Evolutionary conservation across 1,140 invertebrate genomes (phyloP), one percentile per base, ranked within the genome.

Genomic region (Camponotus pennsylvanicus): DNA sequence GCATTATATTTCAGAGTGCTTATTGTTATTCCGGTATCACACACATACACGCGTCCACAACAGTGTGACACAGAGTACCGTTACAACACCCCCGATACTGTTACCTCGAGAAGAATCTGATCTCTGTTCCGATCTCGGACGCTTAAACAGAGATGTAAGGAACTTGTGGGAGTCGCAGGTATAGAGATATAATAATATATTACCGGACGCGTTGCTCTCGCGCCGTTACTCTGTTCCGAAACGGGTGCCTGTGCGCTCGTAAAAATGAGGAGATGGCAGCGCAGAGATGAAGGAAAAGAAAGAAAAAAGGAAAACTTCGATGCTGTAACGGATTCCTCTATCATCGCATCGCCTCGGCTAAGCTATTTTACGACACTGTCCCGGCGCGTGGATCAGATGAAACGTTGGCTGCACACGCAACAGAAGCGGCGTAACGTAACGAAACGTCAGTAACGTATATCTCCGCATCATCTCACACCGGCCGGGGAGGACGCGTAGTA

Each of bases 131-230:
- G 89, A 90, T 90, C 84, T 88, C 69, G 52, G 89, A 82, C 70
- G 69, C 67, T n/a, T 64, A 86, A 83, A 90, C 79, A 88, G 89
- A 90, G 89, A 87, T 55, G 79, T 90, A 85, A 88, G 57, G 69
- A 84, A 69, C 76, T 73, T 40, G 37, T 4, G 37, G 37, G 18
- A 40, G 61, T 40, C 67, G 57, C 86, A 55, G 83, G 59, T 83
- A 86, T 57, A 57, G 1, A 73, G 21, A 57, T 52, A 18, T 52
- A 52, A 52, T 86, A 90, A 90, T 90, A 90, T 90, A 90, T 90
- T 86, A 77, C 77, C 78, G 75, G 89, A 90, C 87, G 82, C 76
- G 13, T 27, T 18, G 75, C 57, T 9, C 21, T 45, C 63, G 76
- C 70, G 82, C 87, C 89, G 87, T 88, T 90, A 90, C 45, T 42